These are phyloP conservation scores for Xestia ashworthii DNA, from an alignment of 2,888 invertebrate species.

Conservation along the genomic window DNA sequence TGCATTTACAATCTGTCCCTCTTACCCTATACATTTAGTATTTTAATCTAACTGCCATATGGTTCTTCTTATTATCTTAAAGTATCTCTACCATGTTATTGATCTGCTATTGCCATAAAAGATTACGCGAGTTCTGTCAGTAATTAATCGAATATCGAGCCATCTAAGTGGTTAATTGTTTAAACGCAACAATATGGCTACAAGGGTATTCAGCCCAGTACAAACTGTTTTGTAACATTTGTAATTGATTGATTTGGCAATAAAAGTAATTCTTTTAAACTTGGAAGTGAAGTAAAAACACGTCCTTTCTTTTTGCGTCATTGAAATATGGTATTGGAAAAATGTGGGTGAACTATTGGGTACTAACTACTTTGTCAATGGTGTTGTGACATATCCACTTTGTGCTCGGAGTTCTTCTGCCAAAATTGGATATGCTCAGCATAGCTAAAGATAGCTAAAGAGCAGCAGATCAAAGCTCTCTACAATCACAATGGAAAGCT, in stretches of 20 bases:
- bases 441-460: too few species aligned
- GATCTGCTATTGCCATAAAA: not conserved
- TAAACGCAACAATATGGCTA: slow-evolving; percentile 21
- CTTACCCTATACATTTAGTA: not conserved
- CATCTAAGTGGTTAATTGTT: slow-evolving; percentile 44
- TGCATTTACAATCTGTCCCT: not conserved
- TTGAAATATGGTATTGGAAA: not conserved
- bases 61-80: not conserved
- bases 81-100: not conserved
- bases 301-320: not conserved
- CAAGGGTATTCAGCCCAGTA: slow-evolving; percentile 26
- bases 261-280: slow-evolving; percentile 8
- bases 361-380: not conserved
- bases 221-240: slow-evolving; percentile 32
- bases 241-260: slow-evolving; percentile 33
- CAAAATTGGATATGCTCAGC: too few species aligned
- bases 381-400: too few species aligned
- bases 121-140: not conserved
- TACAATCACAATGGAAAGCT: too few species aligned
- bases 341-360: not conserved
- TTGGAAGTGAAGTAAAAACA: slow-evolving; percentile 5
- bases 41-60: not conserved
- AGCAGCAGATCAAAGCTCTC: too few species aligned
- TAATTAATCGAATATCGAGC: slow-evolving; percentile 10
- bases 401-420: too few species aligned